These are phyloP conservation scores for Chloroceryle amazona DNA, from an alignment of 2,797 vertebrate genomes.

Conservation along the genomic window DNA sequence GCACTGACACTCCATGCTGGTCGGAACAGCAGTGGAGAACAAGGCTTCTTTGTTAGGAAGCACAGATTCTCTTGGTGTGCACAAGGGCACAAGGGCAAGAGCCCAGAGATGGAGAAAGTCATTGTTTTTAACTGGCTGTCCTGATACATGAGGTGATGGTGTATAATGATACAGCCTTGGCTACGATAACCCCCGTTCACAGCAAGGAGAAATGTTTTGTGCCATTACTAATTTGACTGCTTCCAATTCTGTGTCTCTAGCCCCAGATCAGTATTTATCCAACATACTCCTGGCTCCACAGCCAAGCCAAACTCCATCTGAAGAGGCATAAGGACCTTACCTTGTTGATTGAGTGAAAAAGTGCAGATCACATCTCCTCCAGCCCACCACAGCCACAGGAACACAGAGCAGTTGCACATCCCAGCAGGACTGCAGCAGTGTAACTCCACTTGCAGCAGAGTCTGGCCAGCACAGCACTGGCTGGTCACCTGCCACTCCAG, in stretches of 20 bases:
- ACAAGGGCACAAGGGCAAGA: background rate
- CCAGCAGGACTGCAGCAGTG: background rate
- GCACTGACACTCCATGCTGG: background rate
- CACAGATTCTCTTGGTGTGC: background rate
- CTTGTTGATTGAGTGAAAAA: background rate
- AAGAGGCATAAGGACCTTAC: background rate
- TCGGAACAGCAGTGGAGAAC: background rate
- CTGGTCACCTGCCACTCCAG: background rate
- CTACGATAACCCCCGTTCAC: background rate
- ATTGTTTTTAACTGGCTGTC: background rate
- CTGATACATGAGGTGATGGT: background rate
- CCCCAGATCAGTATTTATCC: background rate
- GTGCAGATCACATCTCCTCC: background rate
- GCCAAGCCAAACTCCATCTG: background rate
- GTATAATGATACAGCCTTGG: background rate
- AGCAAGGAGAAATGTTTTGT: background rate
- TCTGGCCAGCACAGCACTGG: background rate
- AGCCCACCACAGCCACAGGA: background rate
- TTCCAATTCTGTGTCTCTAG: background rate
- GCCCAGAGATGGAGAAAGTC: background rate
- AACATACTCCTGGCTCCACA: background rate
- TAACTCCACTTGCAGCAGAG: background rate
- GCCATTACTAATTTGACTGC: too few species aligned
- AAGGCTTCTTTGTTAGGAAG: background rate
- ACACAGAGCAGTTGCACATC: accelerated